Conservation (phyloP, 2,888 invertebrate genomes). For the Ormia ochracea region DNA sequence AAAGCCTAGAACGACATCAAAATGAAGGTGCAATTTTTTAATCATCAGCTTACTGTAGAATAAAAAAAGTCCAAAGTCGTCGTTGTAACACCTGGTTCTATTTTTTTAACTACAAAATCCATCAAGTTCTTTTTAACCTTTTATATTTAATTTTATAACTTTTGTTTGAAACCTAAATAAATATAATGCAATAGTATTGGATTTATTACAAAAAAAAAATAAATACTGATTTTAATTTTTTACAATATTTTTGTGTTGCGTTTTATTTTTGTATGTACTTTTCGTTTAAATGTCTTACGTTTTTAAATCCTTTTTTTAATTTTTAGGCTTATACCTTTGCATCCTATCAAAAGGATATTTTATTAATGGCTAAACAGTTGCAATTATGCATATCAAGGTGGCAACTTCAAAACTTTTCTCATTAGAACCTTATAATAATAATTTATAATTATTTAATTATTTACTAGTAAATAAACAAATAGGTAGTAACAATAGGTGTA, state of each 20-base stretch:
- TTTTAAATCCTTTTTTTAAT: too few species aligned
- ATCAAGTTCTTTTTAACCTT: not conserved
- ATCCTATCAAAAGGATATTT: too few species aligned
- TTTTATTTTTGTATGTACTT: slow-evolving; percentile 36
- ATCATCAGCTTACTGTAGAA: slow-evolving; percentile 37
- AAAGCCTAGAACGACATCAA: slow-evolving; percentile 3
- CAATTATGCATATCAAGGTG: too few species aligned
- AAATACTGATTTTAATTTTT: slow-evolving; percentile 54
- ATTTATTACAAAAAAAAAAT: slow-evolving; percentile 6
- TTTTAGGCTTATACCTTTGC: too few species aligned
- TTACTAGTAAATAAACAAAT: too few species aligned
- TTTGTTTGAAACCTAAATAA: slow-evolving; percentile 16
- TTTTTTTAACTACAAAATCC: slow-evolving; percentile 13
- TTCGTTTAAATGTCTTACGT: not conserved
- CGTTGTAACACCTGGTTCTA: slow-evolving; percentile 39
- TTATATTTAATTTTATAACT: not conserved
- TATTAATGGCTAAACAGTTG: too few species aligned
- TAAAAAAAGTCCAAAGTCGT: not conserved
- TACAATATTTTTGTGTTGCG: slow-evolving; percentile 36
- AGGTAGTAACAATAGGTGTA: too few species aligned
- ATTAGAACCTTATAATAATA: too few species aligned
- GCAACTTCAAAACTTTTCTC: too few species aligned
- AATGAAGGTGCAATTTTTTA: slow-evolving; percentile 52
- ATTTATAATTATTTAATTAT: too few species aligned
- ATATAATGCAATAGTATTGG: slow-evolving; percentile 47